Percentiles rank a stretch among this genome's conserved stretches.
Conservation (phyloP, 92 coral and sea anemone species). For the Porites cylindrica region DNA sequence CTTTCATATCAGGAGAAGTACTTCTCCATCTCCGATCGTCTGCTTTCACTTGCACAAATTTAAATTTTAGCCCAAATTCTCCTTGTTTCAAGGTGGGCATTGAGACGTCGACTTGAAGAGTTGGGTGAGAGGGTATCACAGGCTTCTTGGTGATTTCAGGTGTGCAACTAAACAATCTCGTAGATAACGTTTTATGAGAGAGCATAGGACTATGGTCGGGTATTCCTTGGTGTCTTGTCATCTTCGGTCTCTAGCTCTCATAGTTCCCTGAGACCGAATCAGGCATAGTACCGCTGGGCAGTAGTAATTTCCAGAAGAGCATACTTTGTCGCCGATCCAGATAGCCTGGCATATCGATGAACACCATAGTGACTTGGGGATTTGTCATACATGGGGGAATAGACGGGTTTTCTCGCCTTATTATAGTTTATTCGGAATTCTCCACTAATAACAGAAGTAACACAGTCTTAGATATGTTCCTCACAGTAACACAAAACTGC, state of each 20-base stretch:
- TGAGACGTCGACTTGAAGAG: conserved; percentile 51
- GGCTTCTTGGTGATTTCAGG: conserved; percentile 54
- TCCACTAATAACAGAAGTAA: conserved; percentile 56
- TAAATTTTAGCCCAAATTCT: conserved; percentile 34
- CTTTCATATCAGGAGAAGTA: too few relatives aligned
- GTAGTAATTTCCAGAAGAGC: conserved; percentile 48
- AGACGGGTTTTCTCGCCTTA: conserved; percentile 29
- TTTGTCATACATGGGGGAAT: conserved; percentile 61
- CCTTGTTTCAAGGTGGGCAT: conserved; percentile 62
- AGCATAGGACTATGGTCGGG: conserved; percentile 60
- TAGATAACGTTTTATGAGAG: conserved; percentile 38
- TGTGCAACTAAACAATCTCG: conserved; percentile 52
- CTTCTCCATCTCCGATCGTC: conserved; percentile 46
- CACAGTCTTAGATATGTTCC: conserved; percentile 6
- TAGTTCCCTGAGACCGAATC: conserved; percentile 67
- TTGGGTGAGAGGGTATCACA: conserved; percentile 61
- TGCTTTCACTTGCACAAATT: conserved; percentile 59
- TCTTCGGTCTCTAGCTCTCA: conserved; percentile 63
- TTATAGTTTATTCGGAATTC: conserved; percentile 44
- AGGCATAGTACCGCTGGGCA: conserved; percentile 63
- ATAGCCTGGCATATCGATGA: conserved; percentile 61
- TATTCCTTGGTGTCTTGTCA: conserved; percentile 62
- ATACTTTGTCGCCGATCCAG: too few relatives aligned
- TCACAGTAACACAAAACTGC: conserved; percentile 16
- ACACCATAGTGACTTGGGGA: conserved; percentile 54